Conservation (phyloP, 2,797 vertebrate species). For the Xenops minutus region DNA sequence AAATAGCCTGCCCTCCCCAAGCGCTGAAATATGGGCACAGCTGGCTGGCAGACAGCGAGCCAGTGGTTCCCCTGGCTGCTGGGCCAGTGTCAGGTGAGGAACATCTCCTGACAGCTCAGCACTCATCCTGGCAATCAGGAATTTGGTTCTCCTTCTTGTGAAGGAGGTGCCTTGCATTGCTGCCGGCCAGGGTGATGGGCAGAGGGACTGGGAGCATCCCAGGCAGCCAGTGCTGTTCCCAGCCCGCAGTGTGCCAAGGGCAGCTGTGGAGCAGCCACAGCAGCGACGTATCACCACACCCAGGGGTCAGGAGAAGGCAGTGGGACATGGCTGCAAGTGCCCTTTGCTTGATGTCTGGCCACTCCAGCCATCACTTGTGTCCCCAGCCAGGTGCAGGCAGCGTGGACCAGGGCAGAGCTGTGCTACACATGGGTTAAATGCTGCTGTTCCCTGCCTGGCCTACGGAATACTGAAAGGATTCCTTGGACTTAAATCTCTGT, state of each 20-base stretch:
- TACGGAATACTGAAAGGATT: not conserved
- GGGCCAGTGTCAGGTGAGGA: accelerated
- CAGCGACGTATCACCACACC: accelerated
- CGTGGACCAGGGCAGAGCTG: accelerated
- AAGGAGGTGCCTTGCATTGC: not conserved
- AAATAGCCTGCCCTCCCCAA: not conserved
- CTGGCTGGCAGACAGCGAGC: accelerated
- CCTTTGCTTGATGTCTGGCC: accelerated
- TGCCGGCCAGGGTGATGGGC: accelerated
- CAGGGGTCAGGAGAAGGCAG: accelerated
- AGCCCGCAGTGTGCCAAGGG: not conserved
- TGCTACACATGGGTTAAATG: not conserved
- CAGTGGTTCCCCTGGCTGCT: not conserved
- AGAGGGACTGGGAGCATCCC: not conserved
- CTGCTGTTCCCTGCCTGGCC: not conserved
- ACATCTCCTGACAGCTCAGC: not conserved
- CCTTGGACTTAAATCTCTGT: not conserved
- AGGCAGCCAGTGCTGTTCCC: accelerated
- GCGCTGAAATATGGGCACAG: not conserved
- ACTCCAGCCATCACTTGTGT: accelerated
- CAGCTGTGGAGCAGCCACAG: not conserved
- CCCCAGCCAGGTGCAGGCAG: not conserved
- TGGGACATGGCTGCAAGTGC: accelerated
- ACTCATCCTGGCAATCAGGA: not conserved
- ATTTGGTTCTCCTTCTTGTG: not conserved